A percentile compares a stretch with the other conserved stretches of the same genome.
Conservation (phyloP, 2,797 vertebrate genomes). For the Galago senegalensis region DNA sequence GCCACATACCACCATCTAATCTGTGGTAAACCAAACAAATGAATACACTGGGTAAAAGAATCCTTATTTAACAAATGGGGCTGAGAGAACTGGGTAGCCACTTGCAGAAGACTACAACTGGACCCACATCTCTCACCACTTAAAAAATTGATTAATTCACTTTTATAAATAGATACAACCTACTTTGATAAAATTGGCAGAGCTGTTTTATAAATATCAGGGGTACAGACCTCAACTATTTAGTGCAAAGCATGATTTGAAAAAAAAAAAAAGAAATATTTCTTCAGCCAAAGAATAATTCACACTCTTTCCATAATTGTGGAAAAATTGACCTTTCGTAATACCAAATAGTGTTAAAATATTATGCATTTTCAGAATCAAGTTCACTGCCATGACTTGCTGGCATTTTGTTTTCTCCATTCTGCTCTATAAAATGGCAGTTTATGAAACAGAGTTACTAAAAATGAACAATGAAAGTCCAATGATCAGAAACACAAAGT, state of each 20-base stretch:
- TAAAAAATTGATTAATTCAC: background rate
- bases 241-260: background rate
- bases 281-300: background rate
- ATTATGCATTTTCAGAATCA: background rate
- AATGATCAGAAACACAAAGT: background rate
- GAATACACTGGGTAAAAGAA: no score
- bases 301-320: background rate
- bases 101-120: no score
- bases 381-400: background rate
- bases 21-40: no score
- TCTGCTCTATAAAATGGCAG: background rate
- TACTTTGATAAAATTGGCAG: background rate
- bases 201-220: background rate
- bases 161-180: background rate
- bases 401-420: background rate
- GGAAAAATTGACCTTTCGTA: background rate
- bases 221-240: background rate
- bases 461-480: background rate
- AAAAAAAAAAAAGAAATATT: background rate
- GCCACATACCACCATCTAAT: no score
- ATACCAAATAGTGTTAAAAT: slow-evolving; percentile 5
- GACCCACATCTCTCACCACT: no score
- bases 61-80: no score
- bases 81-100: no score
- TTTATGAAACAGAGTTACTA: background rate